These are phyloP conservation scores for Mystacornis crossleyi DNA, from an alignment of 2,113 vertebrate genomes.

Conservation along the genomic window DNA sequence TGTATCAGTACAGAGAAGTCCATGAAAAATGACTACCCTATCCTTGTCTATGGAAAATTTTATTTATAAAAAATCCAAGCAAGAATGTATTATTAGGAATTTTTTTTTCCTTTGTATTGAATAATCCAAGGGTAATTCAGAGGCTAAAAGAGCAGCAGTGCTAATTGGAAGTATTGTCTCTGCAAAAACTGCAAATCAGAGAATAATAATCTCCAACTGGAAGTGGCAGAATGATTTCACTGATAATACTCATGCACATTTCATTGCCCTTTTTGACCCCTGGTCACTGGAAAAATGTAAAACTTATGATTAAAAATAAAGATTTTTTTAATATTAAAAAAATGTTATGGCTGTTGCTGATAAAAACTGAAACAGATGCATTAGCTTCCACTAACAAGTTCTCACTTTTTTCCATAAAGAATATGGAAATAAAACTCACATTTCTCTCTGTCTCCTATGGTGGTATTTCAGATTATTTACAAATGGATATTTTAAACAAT, in stretches of 20 bases:
- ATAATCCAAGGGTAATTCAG: background rate
- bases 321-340: background rate
- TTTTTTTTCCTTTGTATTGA: background rate
- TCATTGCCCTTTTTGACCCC: background rate
- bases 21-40: background rate
- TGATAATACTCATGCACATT: background rate
- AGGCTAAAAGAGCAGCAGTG: background rate
- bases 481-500: background rate
- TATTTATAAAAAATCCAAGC: background rate
- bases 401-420: background rate
- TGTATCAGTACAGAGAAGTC: background rate
- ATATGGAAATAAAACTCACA: background rate
- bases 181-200: background rate
- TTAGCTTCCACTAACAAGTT: background rate
- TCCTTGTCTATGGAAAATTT: background rate
- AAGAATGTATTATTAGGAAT: background rate
- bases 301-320: background rate
- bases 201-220: background rate
- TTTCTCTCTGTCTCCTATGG: background rate
- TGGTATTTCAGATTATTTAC: background rate
- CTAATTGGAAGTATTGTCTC: constrained; percentile 3
- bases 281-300: background rate
- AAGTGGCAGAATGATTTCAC: background rate
- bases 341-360: background rate
- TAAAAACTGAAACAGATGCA: background rate